These are phyloP conservation scores for Neodiprion fabricii DNA, from an alignment of 1,140 invertebrate species.

Conservation along the genomic window DNA sequence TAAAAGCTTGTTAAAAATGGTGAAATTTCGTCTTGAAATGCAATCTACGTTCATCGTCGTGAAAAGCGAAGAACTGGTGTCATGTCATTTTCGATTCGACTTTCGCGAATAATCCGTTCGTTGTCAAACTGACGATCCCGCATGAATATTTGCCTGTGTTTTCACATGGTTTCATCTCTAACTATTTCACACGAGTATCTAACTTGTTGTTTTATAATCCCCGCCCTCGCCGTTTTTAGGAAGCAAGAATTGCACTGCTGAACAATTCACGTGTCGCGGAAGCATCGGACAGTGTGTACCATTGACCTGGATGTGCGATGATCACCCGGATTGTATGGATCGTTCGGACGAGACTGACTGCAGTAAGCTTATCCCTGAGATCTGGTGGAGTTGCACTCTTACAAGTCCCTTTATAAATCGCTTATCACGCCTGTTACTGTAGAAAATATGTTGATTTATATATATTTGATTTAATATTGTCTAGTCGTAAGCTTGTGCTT, in stretches of 20 bases:
- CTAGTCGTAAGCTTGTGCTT: too few relatives aligned
- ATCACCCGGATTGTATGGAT: conserved; percentile 85
- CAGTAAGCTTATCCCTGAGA: conserved; percentile 73
- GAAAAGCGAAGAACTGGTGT: too few relatives aligned
- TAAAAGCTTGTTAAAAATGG: too few relatives aligned
- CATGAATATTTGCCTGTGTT: not conserved
- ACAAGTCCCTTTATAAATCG: not conserved
- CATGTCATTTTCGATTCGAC: too few relatives aligned
- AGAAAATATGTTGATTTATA: not conserved
- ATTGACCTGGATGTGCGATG: conserved; percentile 91
- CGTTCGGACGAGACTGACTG: conserved; percentile 87
- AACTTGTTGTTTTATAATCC: not conserved
- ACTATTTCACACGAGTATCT: too few relatives aligned
- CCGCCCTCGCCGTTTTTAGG: conserved; percentile 64
- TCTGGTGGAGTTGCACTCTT: not conserved
- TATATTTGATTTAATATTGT: too few relatives aligned
- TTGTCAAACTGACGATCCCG: not conserved
- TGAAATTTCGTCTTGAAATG: too few relatives aligned
- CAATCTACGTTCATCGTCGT: too few relatives aligned
- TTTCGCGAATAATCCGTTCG: too few relatives aligned
- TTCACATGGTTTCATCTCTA: not conserved
- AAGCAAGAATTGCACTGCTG: conserved; percentile 79
- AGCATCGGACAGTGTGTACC: conserved; percentile 85
- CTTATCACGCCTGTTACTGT: not conserved
- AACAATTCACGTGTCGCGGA: conserved; percentile 85